Conservation (phyloP, 2,888 invertebrate species). For the Zootermopsis nevadensis region DNA sequence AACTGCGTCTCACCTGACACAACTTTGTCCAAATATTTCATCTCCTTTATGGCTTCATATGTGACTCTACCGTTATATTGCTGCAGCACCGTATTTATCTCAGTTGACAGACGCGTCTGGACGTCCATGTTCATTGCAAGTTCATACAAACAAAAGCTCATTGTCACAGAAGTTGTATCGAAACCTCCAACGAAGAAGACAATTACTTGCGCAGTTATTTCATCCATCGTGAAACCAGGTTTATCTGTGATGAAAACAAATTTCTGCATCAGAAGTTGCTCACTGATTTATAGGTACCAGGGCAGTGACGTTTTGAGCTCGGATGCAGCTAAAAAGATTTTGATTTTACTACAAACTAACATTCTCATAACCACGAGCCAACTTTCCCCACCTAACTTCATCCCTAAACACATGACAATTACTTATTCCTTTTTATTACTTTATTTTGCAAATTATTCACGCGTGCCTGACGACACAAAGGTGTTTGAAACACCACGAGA, state of each 20-base stretch:
- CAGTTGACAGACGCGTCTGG: background rate
- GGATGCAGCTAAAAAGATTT: too few relatives aligned
- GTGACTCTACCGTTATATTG: background rate
- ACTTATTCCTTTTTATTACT: too few relatives aligned
- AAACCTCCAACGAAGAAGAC: conserved; percentile 6
- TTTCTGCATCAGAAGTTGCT: too few relatives aligned
- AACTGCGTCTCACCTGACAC: background rate
- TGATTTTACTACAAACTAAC: too few relatives aligned
- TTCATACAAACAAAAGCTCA: conserved; percentile 15
- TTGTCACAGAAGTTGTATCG: background rate
- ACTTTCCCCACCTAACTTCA: too few relatives aligned
- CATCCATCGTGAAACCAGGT: background rate
- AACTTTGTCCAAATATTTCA: background rate
- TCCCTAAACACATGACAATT: too few relatives aligned
- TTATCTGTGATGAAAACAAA: background rate
- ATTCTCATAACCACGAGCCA: too few relatives aligned
- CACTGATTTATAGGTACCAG: too few relatives aligned
- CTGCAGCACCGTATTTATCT: background rate
- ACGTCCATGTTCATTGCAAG: background rate
- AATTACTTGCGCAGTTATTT: background rate
- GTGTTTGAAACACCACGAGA: too few relatives aligned
- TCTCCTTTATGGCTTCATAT: background rate
- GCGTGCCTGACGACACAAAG: too few relatives aligned
- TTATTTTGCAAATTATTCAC: too few relatives aligned
- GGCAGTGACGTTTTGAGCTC: too few relatives aligned